A percentile compares a stretch with the other conserved stretches of the same genome.
phyloP scores from a whole-genome alignment of 2,888 invertebrate species.

The Muschampia plurimacula region DNA sequence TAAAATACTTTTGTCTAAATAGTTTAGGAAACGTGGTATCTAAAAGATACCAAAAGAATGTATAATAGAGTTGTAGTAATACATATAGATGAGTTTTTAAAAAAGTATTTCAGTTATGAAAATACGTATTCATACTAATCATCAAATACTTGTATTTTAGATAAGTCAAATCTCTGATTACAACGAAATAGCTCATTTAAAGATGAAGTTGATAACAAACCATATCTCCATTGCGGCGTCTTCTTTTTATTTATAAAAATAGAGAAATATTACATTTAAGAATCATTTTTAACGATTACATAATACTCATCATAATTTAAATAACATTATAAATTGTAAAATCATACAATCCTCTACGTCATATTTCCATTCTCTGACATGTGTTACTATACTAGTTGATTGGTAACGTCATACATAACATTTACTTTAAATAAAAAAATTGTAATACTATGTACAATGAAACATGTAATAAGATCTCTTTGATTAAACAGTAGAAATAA shows the following conservation, averaged over 20 bases:
- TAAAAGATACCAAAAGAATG: too few relatives aligned
- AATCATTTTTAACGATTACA: conserved; percentile 47
- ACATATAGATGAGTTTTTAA: too few relatives aligned
- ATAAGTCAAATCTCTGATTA: too few relatives aligned
- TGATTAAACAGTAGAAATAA: neutral
- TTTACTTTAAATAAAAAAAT: neutral
- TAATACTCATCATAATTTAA: conserved; percentile 10
- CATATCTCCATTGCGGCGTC: conserved; percentile 52
- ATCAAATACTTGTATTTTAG: too few relatives aligned
- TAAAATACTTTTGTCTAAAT: too few relatives aligned
- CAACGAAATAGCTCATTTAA: neutral
- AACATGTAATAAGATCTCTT: neutral
- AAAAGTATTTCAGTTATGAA: too few relatives aligned
- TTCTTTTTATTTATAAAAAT: conserved; percentile 39
- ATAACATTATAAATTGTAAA: neutral
- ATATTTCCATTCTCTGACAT: neutral
- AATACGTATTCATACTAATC: too few relatives aligned
- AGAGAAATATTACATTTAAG: conserved; percentile 40
- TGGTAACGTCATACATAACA: neutral
- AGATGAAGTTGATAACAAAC: conserved; percentile 39
- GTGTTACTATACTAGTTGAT: neutral
- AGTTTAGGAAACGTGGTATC: too few relatives aligned
- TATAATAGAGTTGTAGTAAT: too few relatives aligned
- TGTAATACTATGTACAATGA: too few relatives aligned
- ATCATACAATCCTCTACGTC: neutral